Base-by-base conservation (phyloP, 2,113 vertebrate genomes). In the Dendrocopos noguchii region DNA sequence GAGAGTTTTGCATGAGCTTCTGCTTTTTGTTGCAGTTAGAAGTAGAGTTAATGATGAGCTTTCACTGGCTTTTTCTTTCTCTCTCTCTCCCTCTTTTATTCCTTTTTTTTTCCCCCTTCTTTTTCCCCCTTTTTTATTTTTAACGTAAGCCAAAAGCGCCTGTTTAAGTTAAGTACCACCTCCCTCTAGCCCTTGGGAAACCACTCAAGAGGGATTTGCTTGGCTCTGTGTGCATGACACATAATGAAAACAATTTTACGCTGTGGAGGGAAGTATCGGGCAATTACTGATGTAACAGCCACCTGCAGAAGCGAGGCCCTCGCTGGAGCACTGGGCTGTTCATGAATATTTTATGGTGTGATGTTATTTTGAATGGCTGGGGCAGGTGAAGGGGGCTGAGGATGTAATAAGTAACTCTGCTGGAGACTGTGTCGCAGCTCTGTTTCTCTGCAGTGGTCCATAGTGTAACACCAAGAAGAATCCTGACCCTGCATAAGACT, bases 221-320 rank as follows among this genome's bases (percentile, higher is more conserved):
- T 98, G 98, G 98, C 98, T 98, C 98, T 98, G 98, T 99, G 98
- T 98, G 98, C 98, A 98, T 98, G 98, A 99, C 98, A 98, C 98
- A 99, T 99, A 99, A 99, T 99, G 98, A 99, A 99, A 99, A 99
- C 99, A 99, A 99, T 99, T 99, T 99, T 99, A 99, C 98, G 98
- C 99, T 98, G 98, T 97, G 96, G 98, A 99, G 98, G 98, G 98
- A 99, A 99, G 99, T 98, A 98, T 98, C 96, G 97, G 98, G 98
- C 99, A 99, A 99, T 99, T 99, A 99, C 98, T 98, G 98, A 99
- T 98, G 98, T 99, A 98, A 99, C 98, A 99, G 99, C 99, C 99
- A 99, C 99, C 99, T 99, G 99, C 99, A 99, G 98, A 98, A 98
- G 98, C 97, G 95, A 98, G 98, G 97, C 98, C 98, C 97, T 97